Evolutionary conservation across 2,113 vertebrate species (phyloP), one percentile per base, ranked within the genome.

Genomic region (Lucifuga dentata): DNA sequence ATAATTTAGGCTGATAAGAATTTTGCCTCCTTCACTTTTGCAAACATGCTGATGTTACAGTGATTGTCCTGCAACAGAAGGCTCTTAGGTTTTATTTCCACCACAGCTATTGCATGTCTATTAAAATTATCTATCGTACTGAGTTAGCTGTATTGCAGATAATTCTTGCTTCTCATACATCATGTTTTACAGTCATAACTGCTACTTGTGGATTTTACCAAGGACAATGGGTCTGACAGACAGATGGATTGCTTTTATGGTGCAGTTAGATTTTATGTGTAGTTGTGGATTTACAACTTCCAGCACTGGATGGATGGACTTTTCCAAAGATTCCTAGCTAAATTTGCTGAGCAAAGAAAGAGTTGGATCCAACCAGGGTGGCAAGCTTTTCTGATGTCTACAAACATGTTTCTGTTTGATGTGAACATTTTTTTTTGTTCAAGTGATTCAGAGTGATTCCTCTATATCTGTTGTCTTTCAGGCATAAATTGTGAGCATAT

Each of bases 241-340:
- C 35, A 56, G 56, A 77, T 77, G 64, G 73, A 73, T 36, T n/a
- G 20, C 38, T 60, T 78, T 58, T 62, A 52, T 64, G 21, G 55
- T 26, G 51, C 29, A 16, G 50, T 69, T 41, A 64, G 29, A 73
- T 68, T 73, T 61, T 1, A 72, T 65, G 45, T 62, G 36, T 21
- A 66, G 40, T 15, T 13, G 40, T 13, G 43, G 20, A 55, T 73
- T 61, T 76, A 69, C 23, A 61, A 44, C 53, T 57, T 50, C 20
- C 41, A 39, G 16, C 19, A 48, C 11, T 66, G 68, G 35, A 44
- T 57, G 46, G 23, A 26, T 38, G 23, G 26, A 41, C 38, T 35
- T 23, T 1, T 36, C 26, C 23, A 15, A 41, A 32, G 26, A 36
- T 9, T 20, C 32, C 32, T 55, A 62, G 39, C 15, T 35, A 5